Evolutionary conservation across 1,140 invertebrate species (phyloP), one percentile per base, ranked within the genome.

Genomic region (Anoplolepis gracilipes): DNA sequence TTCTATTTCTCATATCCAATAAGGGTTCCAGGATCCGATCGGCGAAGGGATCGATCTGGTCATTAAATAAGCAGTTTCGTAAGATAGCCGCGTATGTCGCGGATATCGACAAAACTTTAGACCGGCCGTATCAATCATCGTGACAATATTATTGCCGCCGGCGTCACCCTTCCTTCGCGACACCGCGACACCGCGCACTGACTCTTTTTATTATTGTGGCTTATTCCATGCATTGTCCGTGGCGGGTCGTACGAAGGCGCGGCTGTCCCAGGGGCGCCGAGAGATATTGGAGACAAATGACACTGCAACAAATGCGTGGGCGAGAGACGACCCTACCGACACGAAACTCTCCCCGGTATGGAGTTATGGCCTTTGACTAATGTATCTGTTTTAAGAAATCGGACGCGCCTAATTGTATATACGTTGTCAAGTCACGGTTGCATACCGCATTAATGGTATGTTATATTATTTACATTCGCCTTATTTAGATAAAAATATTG

Each of bases 221-320:
- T 93, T 92, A 93, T 93, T 94, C 91, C 92, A 94, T 93, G 93
- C 92, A 94, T 93, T 90, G 91, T 91, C 82, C 85, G 64, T 42
- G 88, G 87, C 89, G 85, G 89, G 87, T 87, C 84, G 87, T 70
- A 85, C 82, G 85, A 73, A 79, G 87, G 84, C 75, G 88, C 70
- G 85, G 61, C 82, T 87, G 84, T 77, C 76, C 81, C 75, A 87
- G 86, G 86, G 89, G 88, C 89, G 90, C 87, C 90, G 89, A 86
- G 90, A 93, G 93, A 94, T 94, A 94, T 94, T 93, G 92, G 93
- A 95, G 93, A 95, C 94, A 95, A 95, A 95, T 95, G 94, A 94
- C 92, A 85, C 91, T 85, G 92, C 93, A 93, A 94, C 94, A 94
- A 94, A 93, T 59, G 64, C 88, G 89, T 91, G 90, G 90, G 93